Conservation (phyloP, 2,797 vertebrate genomes). For the Lepus townsendii region DNA sequence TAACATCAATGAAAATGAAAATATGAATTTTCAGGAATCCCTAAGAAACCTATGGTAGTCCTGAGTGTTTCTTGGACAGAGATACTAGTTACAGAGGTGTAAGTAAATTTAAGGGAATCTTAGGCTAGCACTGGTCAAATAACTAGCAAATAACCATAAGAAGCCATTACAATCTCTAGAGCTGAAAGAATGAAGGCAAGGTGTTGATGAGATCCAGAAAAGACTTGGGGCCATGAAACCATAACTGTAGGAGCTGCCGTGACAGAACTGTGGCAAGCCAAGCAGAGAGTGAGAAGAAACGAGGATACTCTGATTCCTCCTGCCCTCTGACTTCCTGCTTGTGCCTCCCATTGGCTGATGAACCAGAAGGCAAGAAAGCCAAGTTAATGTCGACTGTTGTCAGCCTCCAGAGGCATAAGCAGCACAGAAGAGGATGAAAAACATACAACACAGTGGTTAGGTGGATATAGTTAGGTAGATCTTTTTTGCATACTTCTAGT, state of each 20-base stretch:
- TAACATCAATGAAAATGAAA: conserved; percentile 35
- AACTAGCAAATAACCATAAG: background rate
- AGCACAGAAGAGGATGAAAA: background rate
- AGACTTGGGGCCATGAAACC: background rate
- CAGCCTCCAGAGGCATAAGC: background rate
- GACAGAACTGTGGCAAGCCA: background rate
- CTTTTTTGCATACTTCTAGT: background rate
- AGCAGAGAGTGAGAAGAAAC: background rate
- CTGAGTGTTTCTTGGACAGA: conserved; percentile 13
- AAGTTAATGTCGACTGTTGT: background rate
- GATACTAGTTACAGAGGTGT: background rate
- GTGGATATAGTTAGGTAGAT: background rate
- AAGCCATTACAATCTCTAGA: background rate
- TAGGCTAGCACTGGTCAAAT: background rate
- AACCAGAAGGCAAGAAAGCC: background rate
- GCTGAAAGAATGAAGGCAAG: background rate
- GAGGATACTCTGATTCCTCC: background rate
- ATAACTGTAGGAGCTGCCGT: background rate
- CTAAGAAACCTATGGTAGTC: background rate
- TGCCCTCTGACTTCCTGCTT: background rate
- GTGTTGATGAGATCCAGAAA: background rate
- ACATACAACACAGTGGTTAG: background rate
- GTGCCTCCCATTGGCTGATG: background rate
- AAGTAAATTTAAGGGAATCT: background rate
- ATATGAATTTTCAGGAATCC: conserved; percentile 15